Base-by-base conservation (phyloP, 2,113 vertebrate species). In the Lynx canadensis region DNA sequence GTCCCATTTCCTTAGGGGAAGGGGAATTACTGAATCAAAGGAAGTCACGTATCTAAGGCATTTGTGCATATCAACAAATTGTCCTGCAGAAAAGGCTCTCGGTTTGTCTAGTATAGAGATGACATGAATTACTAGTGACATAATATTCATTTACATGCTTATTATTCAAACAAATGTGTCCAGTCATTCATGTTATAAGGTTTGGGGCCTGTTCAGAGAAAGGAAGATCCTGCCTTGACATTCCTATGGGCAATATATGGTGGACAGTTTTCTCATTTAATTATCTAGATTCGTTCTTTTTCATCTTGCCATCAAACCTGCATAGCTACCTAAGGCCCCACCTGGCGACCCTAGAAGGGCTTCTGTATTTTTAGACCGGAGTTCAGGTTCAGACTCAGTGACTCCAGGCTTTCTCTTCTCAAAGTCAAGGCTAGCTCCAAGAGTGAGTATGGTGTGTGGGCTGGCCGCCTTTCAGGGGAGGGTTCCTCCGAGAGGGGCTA, bases 241-340 rank as follows among this genome's bases (percentile, higher is more conserved):
- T 90, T 93, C 55, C 66, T 55, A 23, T 48, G 52, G 36, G 31
- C 38, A 57, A 7, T 57, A 16, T 65, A 84, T 19, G 31, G 31
- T n/a, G 3, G 57, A 36, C n/a, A 71, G 21, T 79, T 50, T 92
- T 89, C 55, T 23, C 50, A 63, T 89, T 79, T 92, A 48, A 52
- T 74, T 38, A 85, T 55, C 79, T 89, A n/a, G 23, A 85, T 95
- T 78, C n/a, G 36, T 74, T 95, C 13, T 73, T 95, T 78, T 89
- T 95, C 50, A 86, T 52, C 86, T 82, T 45, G n/a, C 18, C 55
- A 41, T 71, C 33, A 73, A 71, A 60, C 81, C 68, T 93, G 84
- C 85, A 84, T 84, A 92, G 21, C 25, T 76, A 89, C 21, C 78
- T 81, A 31, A 86, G 31, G 2, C 38, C 19, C 25, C 48, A 73